Percentiles rank a stretch among this genome's conserved stretches.
Conservation (phyloP, 2,888 invertebrate species). For the Hoplodrina ambigua region DNA sequence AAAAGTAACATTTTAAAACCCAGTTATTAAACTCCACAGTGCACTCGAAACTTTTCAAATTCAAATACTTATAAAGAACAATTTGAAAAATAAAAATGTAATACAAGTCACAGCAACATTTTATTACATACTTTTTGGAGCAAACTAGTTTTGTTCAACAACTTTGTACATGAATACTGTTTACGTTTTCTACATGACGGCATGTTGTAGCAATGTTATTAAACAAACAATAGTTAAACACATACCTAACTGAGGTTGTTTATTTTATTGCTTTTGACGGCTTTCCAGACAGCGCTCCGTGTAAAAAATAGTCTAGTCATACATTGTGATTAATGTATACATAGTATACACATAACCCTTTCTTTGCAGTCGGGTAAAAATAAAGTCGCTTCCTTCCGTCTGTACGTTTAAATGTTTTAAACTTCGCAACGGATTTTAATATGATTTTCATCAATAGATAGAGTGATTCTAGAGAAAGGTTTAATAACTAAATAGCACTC, state of each 20-base stretch:
- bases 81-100: conserved; percentile 47
- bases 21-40: conserved; percentile 36
- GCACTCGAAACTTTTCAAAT: conserved; percentile 53
- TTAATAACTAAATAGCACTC: too few species aligned
- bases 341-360: too few species aligned
- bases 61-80: conserved; percentile 45
- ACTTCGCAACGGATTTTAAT: too few species aligned
- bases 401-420: too few species aligned
- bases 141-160: conserved; percentile 48
- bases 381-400: too few species aligned
- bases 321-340: too few species aligned
- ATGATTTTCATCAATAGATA: too few species aligned
- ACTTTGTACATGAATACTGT: conserved; percentile 37
- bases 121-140: conserved; percentile 42
- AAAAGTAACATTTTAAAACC: conserved; percentile 18
- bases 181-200: conserved; percentile 32
- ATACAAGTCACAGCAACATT: conserved; percentile 38
- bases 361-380: too few species aligned
- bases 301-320: too few species aligned
- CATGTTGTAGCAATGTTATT: conserved; percentile 29
- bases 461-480: too few species aligned
- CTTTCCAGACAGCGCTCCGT: too few species aligned
- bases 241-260: conserved; percentile 2
- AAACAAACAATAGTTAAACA: conserved; percentile 26
- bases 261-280: neutral